These are phyloP conservation scores for Eriosoma lanigerum DNA, from an alignment of 1,140 invertebrate species.

Conservation along the genomic window DNA sequence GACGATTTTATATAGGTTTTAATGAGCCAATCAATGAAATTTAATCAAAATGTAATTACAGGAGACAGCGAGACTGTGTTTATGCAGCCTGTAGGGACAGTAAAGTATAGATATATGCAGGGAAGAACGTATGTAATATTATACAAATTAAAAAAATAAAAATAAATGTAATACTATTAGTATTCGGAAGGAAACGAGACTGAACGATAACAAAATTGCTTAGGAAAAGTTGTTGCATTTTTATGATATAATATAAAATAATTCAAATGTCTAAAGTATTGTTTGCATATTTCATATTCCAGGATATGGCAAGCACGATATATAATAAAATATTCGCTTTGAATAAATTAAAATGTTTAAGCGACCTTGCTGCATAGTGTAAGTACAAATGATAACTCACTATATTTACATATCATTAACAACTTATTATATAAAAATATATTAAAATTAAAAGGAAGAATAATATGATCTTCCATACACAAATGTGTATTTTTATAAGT, in stretches of 20 bases:
- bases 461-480: too few species aligned
- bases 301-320: background rate
- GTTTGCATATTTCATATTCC: background rate
- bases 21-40: constrained; percentile 41
- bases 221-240: background rate
- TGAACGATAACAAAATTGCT: background rate
- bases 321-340: too few species aligned
- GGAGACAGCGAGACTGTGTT: background rate
- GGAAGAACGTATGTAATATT: background rate
- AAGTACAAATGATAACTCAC: too few species aligned
- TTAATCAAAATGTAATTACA: constrained; percentile 43
- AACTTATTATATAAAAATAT: too few species aligned
- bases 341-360: too few species aligned
- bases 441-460: too few species aligned
- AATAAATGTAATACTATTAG: background rate
- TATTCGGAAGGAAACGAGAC: background rate
- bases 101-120: background rate
- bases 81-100: background rate
- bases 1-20: background rate
- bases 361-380: too few species aligned
- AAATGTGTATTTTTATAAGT: too few species aligned
- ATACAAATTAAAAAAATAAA: background rate
- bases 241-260: too few species aligned
- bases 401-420: too few species aligned
- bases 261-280: background rate